Base-by-base conservation (phyloP, 2,888 invertebrate genomes). In the Cephus nigrinus region DNA sequence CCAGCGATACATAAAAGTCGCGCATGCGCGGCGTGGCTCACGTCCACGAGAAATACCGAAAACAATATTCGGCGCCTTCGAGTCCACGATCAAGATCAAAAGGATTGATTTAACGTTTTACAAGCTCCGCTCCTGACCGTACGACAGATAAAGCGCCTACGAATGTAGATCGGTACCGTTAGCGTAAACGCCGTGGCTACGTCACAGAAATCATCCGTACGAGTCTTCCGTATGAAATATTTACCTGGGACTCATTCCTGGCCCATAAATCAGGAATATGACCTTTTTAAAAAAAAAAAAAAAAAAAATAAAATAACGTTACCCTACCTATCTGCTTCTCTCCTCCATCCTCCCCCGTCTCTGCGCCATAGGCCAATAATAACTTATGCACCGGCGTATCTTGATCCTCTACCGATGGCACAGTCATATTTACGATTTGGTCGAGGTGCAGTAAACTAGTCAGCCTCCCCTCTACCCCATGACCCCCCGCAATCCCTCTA, bases 211-310 rank as follows among this genome's bases (percentile, higher is more conserved):
- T 35, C 81, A 83, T 78, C 83, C 81, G 78, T 80, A 73, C 76
- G 75, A 79, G 79, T 80, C 78, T 76, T 80, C 78, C 73, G 76
- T 31, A 71, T 71, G 35, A 71, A 71, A 69, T 85, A 83, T 82
- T 80, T 84, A 82, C 84, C 82, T 81, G 84, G 83, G 9, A 34
- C 84, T 77, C 80, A 77, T 69, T 35, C 76, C 82, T 80, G 78
- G 84, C 78, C 79, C 84, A 84, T 89, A 89, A 89, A 89, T 89
- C 89, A 88, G 86, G 83, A 83, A 83, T 84, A 86, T 86, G 86
- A 86, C 85, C 86, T 79, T 81, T 81, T 79, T 11, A 34, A 35
- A 35, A 0, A 35, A 12, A 35, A 35, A 36, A 12, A 81, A 0
- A 31, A 1, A 31, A 1, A 1, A 31, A 31, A 31, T 31, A 83